These are phyloP conservation scores for Bombyx mori DNA, from an alignment of 1,140 invertebrate genomes.

Conservation along the genomic window ASM3026992v2 NC_085110.1:6853501-6854000, in stretches of 20 bases:
- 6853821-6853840: conserved; percentile 10
- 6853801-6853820: conserved; percentile 85
- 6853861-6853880: not conserved
- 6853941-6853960: not conserved
- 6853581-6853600: conserved; percentile 21
- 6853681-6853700: conserved; percentile 73
- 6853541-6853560: conserved; percentile 47
- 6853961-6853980: not conserved
- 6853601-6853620: conserved; percentile 28
- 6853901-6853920: too few relatives aligned
- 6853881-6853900: too few relatives aligned
- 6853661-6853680: conserved; percentile 43
- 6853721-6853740: conserved; percentile 95
- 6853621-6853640: conserved; percentile 65
- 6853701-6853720: conserved; percentile 87
- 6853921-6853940: not conserved
- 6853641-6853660: conserved; percentile 60
- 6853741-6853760: conserved; percentile 90
- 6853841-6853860: not conserved
- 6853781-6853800: conserved; percentile 94
- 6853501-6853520: conserved; percentile 27
- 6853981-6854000: too few relatives aligned
- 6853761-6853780: conserved; percentile 94
- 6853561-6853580: conserved; percentile 40
- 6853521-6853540: conserved; percentile 30